A percentile compares a stretch with the other conserved stretches of the same genome.
Conservation (phyloP, 2,888 invertebrate species). For the Isoperla grammatica region DNA sequence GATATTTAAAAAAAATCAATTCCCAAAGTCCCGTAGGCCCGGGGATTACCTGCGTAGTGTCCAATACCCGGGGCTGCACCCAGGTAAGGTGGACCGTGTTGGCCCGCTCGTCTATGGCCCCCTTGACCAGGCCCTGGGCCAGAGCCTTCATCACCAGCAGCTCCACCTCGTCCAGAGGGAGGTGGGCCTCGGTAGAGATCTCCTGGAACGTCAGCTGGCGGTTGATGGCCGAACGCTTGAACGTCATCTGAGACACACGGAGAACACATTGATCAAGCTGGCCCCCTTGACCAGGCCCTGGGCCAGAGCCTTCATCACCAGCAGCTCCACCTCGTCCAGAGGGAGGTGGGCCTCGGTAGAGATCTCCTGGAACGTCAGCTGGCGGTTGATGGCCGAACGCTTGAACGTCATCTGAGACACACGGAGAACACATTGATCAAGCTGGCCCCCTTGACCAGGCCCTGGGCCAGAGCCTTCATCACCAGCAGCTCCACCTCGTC, state of each 20-base stretch:
- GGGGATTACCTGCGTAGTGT: slow-evolving; percentile 57
- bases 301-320: slow-evolving; percentile 97
- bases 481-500: slow-evolving; percentile 91
- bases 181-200: slow-evolving; percentile 78
- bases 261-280: slow-evolving; percentile 42
- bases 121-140: slow-evolving; percentile 87
- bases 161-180: slow-evolving; percentile 85
- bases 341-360: slow-evolving; percentile 79
- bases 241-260: slow-evolving; percentile 74
- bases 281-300: slow-evolving; percentile 90
- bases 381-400: slow-evolving; percentile 78
- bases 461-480: slow-evolving; percentile 96
- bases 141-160: slow-evolving; percentile 96
- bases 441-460: slow-evolving; percentile 88
- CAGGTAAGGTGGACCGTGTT: slow-evolving; percentile 71
- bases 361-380: slow-evolving; percentile 86
- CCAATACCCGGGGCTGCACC: slow-evolving; percentile 79
- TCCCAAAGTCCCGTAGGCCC: too few species aligned
- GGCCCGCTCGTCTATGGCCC: slow-evolving; percentile 90
- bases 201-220: slow-evolving; percentile 82
- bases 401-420: slow-evolving; percentile 87
- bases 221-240: slow-evolving; percentile 85
- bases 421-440: slow-evolving; percentile 10
- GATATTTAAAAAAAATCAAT: too few species aligned
- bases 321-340: slow-evolving; percentile 80